Conservation (phyloP, 1,140 invertebrate species). For the Drosophila pandora region DNA sequence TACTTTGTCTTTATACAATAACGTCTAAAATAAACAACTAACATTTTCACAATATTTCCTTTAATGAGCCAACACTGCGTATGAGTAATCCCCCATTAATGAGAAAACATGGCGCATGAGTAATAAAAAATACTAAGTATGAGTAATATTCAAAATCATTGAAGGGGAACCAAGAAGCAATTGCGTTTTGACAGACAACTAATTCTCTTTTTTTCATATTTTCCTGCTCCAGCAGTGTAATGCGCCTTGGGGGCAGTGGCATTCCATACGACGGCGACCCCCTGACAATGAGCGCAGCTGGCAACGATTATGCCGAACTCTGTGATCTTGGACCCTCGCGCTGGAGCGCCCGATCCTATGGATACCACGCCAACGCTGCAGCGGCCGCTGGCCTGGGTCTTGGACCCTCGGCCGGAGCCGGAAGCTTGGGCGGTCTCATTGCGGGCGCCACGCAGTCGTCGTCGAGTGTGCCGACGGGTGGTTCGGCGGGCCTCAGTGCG, state of each 20-base stretch:
- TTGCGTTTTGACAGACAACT: neutral
- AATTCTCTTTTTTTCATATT: neutral
- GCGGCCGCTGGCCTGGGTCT: conserved; percentile 46
- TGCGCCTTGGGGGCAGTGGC: conserved; percentile 83
- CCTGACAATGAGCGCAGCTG: conserved; percentile 84
- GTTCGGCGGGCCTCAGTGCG: conserved; percentile 72
- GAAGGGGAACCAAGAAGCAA: too few relatives aligned
- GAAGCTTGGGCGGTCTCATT: conserved; percentile 47
- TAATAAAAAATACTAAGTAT: too few relatives aligned
- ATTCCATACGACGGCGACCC: conserved; percentile 84
- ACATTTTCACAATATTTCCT: too few relatives aligned
- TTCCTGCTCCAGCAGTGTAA: conserved; percentile 78
- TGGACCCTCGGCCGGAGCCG: conserved; percentile 23
- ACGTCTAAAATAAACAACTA: neutral
- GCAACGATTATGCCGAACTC: conserved; percentile 84
- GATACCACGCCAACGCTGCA: conserved; percentile 68
- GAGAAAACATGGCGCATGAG: too few relatives aligned
- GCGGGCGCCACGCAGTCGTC: conserved; percentile 74
- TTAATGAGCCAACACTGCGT: neutral
- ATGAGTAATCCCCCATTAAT: neutral
- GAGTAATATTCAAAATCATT: too few relatives aligned
- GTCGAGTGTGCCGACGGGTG: conserved; percentile 78
- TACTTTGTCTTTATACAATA: too few relatives aligned
- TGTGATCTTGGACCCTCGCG: conserved; percentile 84
- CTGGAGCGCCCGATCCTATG: conserved; percentile 82